A percentile compares a stretch with the other conserved stretches of the same genome.
phyloP scores from a whole-genome alignment of 2,797 vertebrate genomes.

The Cryptoblepharus egeriae region DNA sequence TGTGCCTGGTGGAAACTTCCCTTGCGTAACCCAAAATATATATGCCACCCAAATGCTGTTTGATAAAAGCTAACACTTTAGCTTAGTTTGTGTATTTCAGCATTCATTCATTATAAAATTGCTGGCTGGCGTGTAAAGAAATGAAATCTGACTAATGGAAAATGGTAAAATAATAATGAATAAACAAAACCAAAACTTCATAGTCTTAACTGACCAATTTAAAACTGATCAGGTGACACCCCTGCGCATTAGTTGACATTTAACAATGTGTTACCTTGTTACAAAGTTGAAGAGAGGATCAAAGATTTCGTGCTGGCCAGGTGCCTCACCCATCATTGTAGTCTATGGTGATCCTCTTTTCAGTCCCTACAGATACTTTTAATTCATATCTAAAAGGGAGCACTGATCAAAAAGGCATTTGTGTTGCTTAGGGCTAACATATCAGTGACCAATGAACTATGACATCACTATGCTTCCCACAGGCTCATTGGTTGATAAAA shows the following conservation, averaged over 20 bases:
- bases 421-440: slow-evolving; percentile 28
- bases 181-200: not conserved
- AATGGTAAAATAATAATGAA: not conserved
- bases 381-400: slow-evolving; percentile 37
- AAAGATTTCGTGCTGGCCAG: slow-evolving; percentile 45
- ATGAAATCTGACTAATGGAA: not conserved
- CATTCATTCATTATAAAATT: not conserved
- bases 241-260: not conserved
- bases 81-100: not conserved
- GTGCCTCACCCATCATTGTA: slow-evolving; percentile 30
- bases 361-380: slow-evolving; percentile 1
- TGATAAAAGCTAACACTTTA: not conserved
- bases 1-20: not conserved
- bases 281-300: slow-evolving; percentile 46
- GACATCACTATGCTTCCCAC: slow-evolving; percentile 32
- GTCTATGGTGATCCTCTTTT: slow-evolving; percentile 26
- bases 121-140: not conserved
- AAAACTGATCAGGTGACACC: not conserved
- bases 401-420: slow-evolving; percentile 38
- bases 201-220: not conserved
- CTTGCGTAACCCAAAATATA: not conserved
- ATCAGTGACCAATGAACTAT: not conserved
- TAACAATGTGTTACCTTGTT: slow-evolving; percentile 14
- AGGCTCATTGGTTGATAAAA: slow-evolving; percentile 5
- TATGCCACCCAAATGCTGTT: not conserved